Evolutionary conservation across 2,797 vertebrate genomes (phyloP).

Genomic region (Glyptemys insculpta): DNA sequence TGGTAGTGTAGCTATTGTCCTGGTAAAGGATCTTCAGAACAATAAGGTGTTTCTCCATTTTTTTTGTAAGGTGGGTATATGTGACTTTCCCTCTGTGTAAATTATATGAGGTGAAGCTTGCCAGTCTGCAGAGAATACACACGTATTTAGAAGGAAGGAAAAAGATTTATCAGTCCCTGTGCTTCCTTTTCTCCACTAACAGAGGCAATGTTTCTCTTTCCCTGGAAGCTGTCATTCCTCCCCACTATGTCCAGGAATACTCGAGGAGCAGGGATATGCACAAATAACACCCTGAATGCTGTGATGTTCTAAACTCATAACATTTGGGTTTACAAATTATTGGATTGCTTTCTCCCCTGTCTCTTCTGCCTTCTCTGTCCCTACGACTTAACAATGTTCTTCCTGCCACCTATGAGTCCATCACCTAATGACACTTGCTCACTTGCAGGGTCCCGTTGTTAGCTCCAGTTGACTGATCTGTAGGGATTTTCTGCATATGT

Average conservation of each 20-base stretch:
- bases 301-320: neutral
- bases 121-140: neutral
- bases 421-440: no score
- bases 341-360: neutral
- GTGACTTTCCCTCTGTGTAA: neutral
- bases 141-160: neutral
- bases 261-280: neutral
- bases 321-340: neutral
- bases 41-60: neutral
- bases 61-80: neutral
- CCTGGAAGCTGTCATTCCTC: neutral
- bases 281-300: neutral
- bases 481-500: no score
- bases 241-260: neutral
- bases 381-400: neutral
- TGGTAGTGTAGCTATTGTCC: neutral
- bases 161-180: neutral
- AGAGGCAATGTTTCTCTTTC: neutral
- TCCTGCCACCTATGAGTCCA: no score
- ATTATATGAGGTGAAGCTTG: neutral
- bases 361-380: neutral
- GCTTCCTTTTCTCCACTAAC: neutral
- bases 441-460: no score
- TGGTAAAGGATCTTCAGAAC: neutral
- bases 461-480: no score